phyloP scores from a whole-genome alignment of 2,797 vertebrate genomes.

The Loriculus beryllinus region DNA sequence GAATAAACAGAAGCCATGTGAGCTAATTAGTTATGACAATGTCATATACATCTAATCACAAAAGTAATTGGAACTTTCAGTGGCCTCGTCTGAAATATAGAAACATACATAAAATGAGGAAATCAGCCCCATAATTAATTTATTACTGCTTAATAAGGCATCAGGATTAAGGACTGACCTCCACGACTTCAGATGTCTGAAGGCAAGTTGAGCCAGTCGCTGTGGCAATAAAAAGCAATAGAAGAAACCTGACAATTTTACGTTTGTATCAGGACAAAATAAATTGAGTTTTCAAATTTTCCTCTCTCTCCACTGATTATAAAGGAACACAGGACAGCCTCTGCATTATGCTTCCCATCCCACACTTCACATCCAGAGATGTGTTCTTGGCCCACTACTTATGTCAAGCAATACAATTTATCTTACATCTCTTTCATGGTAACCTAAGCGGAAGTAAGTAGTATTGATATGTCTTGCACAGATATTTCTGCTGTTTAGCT shows the following conservation, averaged over 20 bases:
- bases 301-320: not conserved
- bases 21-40: constrained; percentile 12
- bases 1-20: constrained; percentile 2
- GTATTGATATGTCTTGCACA: not conserved
- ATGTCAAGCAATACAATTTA: not conserved
- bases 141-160: not conserved
- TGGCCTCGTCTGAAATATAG: not conserved
- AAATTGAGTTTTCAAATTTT: not conserved
- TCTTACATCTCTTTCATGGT: not conserved
- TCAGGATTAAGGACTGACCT: not conserved
- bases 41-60: not conserved
- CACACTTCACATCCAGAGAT: not conserved
- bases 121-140: not conserved
- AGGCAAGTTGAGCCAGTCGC: not conserved
- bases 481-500: not conserved
- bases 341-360: not conserved
- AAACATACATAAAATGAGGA: not conserved
- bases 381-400: not conserved
- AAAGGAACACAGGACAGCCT: not conserved
- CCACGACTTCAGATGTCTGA: not conserved
- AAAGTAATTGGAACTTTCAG: not conserved
- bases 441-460: not conserved
- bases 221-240: not conserved
- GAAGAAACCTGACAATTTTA: not conserved
- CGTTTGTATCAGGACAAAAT: not conserved